These are phyloP conservation scores for Chelonus formosanus DNA, from an alignment of 2,888 invertebrate genomes.

Conservation along the genomic window DNA sequence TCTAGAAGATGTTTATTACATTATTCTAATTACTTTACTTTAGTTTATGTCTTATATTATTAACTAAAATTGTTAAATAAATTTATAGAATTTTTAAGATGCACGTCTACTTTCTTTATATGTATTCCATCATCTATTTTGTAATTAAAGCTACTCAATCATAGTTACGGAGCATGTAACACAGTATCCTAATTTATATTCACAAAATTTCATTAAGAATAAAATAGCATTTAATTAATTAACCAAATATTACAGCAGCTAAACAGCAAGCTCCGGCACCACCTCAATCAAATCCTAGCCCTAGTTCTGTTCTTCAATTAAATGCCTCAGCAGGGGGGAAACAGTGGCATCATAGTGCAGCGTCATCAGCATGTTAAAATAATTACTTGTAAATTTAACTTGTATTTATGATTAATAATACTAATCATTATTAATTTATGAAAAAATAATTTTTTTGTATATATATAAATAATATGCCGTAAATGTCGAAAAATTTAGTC, in stretches of 20 bases:
- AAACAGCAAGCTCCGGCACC: conserved; percentile 63
- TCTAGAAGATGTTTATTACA: background rate
- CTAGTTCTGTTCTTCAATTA: conserved; percentile 55
- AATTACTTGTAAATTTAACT: conserved; percentile 20
- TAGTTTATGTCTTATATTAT: too few relatives aligned
- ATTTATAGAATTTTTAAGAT: too few relatives aligned
- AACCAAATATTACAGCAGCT: conserved; percentile 55
- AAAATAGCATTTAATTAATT: conserved; percentile 22
- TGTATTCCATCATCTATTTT: too few relatives aligned
- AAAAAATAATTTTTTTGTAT: conserved; percentile 1
- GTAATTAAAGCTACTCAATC: too few relatives aligned
- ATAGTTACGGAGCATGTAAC: too few relatives aligned
- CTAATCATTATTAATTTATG: conserved; percentile 8
- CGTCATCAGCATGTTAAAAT: conserved; percentile 52
- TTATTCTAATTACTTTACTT: too few relatives aligned
- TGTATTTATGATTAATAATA: conserved; percentile 29
- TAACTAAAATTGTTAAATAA: too few relatives aligned
- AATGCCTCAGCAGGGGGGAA: conserved; percentile 54
- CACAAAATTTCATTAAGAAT: background rate
- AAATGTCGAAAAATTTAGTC: too few relatives aligned
- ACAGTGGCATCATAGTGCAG: conserved; percentile 54
- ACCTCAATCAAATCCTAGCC: conserved; percentile 56
- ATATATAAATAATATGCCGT: too few relatives aligned
- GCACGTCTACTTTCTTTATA: too few relatives aligned
- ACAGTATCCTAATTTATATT: too few relatives aligned